Evolutionary conservation across 2,797 vertebrate species (phyloP).

Genomic region (Myripristis jacobus): DNA sequence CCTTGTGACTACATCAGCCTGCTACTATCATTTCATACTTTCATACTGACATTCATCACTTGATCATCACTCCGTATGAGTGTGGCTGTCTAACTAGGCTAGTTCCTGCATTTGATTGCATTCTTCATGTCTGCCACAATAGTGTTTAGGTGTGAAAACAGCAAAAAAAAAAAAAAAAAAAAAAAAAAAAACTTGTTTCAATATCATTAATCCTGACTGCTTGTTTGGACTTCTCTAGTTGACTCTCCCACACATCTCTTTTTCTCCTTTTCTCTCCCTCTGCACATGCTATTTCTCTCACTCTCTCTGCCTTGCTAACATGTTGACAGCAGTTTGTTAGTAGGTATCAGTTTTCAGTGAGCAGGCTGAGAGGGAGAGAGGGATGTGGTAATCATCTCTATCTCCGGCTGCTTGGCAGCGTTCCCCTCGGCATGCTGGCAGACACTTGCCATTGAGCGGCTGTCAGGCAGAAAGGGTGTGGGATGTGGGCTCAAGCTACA

Average conservation of each 20-base stretch:
- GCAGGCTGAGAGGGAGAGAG: conserved; percentile 79
- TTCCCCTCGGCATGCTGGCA: conserved; percentile 80
- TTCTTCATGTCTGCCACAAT: conserved; percentile 67
- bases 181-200: conserved; percentile 58
- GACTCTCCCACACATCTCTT: conserved; percentile 67
- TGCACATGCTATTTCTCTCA: conserved; percentile 68
- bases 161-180: too few relatives aligned
- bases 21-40: conserved; percentile 38
- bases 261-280: conserved; percentile 62
- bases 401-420: conserved; percentile 80
- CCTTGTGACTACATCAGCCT: conserved; percentile 34
- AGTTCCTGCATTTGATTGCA: conserved; percentile 71
- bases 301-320: conserved; percentile 79
- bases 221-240: conserved; percentile 74
- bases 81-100: conserved; percentile 58
- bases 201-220: conserved; percentile 79
- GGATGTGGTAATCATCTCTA: conserved; percentile 87
- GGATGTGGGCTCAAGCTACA: conserved; percentile 81
- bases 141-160: conserved; percentile 58
- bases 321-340: conserved; percentile 85
- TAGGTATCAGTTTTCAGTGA: conserved; percentile 82
- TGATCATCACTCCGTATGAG: conserved; percentile 60
- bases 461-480: conserved; percentile 84
- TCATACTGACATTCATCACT: conserved; percentile 54
- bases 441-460: conserved; percentile 85